Base-by-base conservation (phyloP, 2,888 invertebrate species). In the Molorchus minor region DNA sequence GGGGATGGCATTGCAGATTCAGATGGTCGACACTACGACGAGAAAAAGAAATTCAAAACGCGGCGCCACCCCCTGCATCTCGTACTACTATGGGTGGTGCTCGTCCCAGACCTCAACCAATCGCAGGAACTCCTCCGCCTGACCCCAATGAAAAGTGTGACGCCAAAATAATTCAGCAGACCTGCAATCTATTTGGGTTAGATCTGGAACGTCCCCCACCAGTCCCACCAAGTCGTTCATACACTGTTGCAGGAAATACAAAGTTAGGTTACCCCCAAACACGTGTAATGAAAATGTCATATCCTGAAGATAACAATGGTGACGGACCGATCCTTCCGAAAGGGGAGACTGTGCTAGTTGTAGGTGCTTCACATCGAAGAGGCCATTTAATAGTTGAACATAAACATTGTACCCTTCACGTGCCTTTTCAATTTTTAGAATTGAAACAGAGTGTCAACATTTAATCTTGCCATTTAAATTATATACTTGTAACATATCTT, bases 181-280 rank as follows among this genome's bases (percentile, higher is more conserved):
- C 95, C 17, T 95, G 95, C 80, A 92, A 90, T 62, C 85, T 95
- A 44, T 94, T 94, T 78, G 95, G 95, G 7, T 84, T 96, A 57
- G 95, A 96, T 82, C 84, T 94, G 84, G 94, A 95, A 82, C 86
- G 93, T 62, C 94, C 96, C 29, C 96, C 96, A 29, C 94, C 96
- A 21, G 89, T 96, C 65, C 96, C 96, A 44, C 92, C 94, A 25
- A 90, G 93, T 73, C 87, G 96, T 71, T 88, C 93, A 1, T 96
- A 97, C 82, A 95, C 94, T 3, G 93, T 96, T 58, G 85, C 91
- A 17, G 94, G 94, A 70, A 94, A 94, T 79, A 92, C 93, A 58
- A 95, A 95, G 83, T 84, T 95, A 68, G 91, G 93, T 71, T 96
- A 96, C 83, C 96, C 96, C 64, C 96, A 96, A 83, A 92, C 90